phyloP scores from a whole-genome alignment of 1,140 invertebrate species.

The Lepidurus arcticus region DNA sequence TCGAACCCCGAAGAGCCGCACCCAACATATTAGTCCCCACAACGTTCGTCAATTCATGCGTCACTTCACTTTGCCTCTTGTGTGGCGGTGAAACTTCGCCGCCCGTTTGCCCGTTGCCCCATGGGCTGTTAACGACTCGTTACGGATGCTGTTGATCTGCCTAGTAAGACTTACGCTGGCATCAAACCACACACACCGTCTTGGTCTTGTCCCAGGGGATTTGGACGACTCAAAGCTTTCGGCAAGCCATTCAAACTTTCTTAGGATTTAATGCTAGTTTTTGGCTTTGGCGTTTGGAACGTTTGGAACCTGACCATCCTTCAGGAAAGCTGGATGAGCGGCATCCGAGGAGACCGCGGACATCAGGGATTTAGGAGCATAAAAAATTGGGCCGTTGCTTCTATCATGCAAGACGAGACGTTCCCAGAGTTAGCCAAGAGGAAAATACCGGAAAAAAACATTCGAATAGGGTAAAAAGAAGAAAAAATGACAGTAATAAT shows the following conservation, averaged over 20 bases:
- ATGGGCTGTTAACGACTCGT: background rate
- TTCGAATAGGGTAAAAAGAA: background rate
- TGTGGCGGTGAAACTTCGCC: background rate
- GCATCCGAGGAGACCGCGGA: background rate
- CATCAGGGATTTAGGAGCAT: background rate
- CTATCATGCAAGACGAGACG: background rate
- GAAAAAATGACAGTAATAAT: background rate
- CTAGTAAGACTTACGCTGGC: background rate
- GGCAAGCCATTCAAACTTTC: background rate
- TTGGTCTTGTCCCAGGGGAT: background rate
- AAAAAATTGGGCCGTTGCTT: slow-evolving; percentile 5
- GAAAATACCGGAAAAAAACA: background rate
- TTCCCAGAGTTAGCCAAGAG: background rate
- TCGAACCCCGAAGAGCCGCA: background rate
- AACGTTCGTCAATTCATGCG: slow-evolving; percentile 10
- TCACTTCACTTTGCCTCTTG: slow-evolving; percentile 3
- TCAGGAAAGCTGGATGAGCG: background rate
- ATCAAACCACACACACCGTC: background rate
- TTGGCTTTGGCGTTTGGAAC: background rate
- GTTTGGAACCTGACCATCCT: background rate
- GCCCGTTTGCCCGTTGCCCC: no score
- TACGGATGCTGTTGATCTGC: background rate
- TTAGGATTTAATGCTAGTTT: slow-evolving; percentile 1
- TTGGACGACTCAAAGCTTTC: background rate
- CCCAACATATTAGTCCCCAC: background rate